A percentile compares a stretch with the other conserved stretches of the same genome.
Evolutionary conservation across 2,797 vertebrate species (phyloP).

Genomic region (Crossoptilon crossoptilon): DNA sequence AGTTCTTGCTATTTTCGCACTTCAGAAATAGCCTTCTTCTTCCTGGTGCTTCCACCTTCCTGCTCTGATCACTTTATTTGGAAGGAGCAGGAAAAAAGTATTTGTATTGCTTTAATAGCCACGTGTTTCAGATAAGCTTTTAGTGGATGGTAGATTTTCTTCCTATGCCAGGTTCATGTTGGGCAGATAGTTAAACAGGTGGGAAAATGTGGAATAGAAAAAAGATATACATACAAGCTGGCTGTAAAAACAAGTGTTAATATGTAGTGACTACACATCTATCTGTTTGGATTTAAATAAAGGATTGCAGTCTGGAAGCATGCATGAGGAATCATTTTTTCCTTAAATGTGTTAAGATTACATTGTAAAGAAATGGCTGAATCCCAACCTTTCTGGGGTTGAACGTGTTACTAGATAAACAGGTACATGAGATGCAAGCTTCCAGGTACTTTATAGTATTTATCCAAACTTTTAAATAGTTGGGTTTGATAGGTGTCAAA

Average conservation of each 20-base stretch:
- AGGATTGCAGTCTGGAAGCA: background rate
- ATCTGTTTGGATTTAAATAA: fast-evolving
- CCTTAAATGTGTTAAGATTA: background rate
- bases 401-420: background rate
- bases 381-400: background rate
- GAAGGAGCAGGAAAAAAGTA: background rate
- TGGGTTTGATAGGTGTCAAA: background rate
- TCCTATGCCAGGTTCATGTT: fast-evolving
- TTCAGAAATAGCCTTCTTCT: constrained; percentile 41
- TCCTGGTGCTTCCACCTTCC: background rate
- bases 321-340: background rate
- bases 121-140: background rate
- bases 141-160: background rate
- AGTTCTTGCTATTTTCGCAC: constrained; percentile 2
- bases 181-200: background rate
- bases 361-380: background rate
- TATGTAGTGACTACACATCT: background rate
- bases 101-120: background rate
- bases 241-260: no score
- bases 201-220: background rate
- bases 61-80: background rate
- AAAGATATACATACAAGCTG: no score
- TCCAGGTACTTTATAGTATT: background rate
- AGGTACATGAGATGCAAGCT: background rate
- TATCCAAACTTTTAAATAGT: background rate